Base-by-base conservation (phyloP, 2,888 invertebrate genomes). In the Abscondita cerata region DNA sequence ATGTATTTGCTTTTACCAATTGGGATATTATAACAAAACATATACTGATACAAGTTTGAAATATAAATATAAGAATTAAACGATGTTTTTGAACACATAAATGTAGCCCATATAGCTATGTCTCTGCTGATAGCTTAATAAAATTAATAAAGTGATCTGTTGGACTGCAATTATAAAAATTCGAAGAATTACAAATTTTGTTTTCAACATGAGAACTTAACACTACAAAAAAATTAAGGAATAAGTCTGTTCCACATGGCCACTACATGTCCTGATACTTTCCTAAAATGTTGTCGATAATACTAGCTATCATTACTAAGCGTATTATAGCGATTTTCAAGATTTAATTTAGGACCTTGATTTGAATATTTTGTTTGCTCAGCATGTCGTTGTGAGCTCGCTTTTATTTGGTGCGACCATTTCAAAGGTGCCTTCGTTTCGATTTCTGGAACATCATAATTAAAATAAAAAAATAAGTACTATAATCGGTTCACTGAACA, bases 271-370 rank as follows among this genome's bases (percentile, higher is more conserved):
- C 58, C 64, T 67, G 64, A 62, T 52, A 66, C 59, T 66, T 67
- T 69, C 68, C 69, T 68, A 69, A 55, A 61, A 54, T 51, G 61
- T 65, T 68, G 67, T 65, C 41, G 56, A 25, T 62, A 71, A 71
- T 79, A 81, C 80, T 81, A 81, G 81, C 81, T 81, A 76, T 86
- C 85, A 72, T 84, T 83, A 68, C 85, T 83, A 12, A 88, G 80
- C 64, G 87, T 85, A 72, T 85, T 86, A 72, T 83, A 88, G 75
- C 87, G 87, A 79, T 88, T 88, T 68, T 85, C 87, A 72, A 88
- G 79, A 16, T 83, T 83, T 40, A 88, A 76, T 65, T 85, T 84
- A 40, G 85, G 83, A 50, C 83, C 83, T 73, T 84, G 82, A 40
- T 77, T 69, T 52, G 79, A 73, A 13, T 82, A 80, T 62, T 81